These are phyloP conservation scores for Drepanosiphum platanoidis DNA, from an alignment of 2,888 invertebrate species.

Conservation along the genomic window DNA sequence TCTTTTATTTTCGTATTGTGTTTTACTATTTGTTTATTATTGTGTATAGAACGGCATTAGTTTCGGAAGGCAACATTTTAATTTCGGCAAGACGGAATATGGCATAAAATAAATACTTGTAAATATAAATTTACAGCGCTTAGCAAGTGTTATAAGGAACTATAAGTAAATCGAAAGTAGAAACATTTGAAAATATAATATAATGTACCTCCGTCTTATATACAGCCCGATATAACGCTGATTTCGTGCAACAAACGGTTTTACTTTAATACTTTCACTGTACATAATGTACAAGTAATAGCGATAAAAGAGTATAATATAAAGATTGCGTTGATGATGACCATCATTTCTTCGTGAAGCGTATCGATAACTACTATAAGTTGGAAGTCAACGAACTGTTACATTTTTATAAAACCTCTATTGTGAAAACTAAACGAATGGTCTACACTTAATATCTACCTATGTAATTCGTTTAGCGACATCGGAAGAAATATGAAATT, in stretches of 20 bases:
- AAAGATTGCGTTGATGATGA: constrained; percentile 13
- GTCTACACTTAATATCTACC: neutral
- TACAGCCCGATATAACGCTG: neutral
- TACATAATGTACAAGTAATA: neutral
- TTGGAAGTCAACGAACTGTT: constrained; percentile 45
- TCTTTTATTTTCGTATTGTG: neutral
- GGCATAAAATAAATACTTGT: too few relatives aligned
- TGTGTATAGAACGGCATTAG: too few relatives aligned
- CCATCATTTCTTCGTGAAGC: constrained; percentile 39
- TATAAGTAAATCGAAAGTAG: neutral
- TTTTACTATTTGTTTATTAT: neutral
- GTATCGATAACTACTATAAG: constrained; percentile 18
- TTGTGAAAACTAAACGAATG: constrained; percentile 20
- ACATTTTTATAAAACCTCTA: constrained; percentile 23
- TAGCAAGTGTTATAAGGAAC: too few relatives aligned
- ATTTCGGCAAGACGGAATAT: neutral
- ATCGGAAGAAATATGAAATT: neutral
- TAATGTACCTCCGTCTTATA: neutral
- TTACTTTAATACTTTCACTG: constrained; percentile 27
- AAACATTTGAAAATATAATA: neutral
- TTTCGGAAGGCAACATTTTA: neutral
- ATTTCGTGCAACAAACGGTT: neutral
- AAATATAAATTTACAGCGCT: too few relatives aligned
- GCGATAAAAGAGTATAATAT: constrained; percentile 14
- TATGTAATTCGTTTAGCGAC: neutral